A percentile compares a stretch with the other conserved stretches of the same genome.
These are phyloP conservation scores for Glaucopsyche alexis DNA, from an alignment of 2,888 invertebrate species.

Conservation along the genomic window DNA sequence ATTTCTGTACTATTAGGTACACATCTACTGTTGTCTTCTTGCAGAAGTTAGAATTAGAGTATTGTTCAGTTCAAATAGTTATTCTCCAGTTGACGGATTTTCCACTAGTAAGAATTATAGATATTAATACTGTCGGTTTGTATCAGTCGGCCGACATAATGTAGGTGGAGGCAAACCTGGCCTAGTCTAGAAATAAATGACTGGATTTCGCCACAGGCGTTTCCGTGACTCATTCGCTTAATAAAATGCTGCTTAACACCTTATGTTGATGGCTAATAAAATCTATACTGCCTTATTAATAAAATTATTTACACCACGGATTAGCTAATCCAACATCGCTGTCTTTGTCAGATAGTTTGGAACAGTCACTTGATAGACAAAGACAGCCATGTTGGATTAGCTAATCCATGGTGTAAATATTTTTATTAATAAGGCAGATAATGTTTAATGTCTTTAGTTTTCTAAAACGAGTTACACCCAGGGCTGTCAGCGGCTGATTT, in stretches of 20 bases:
- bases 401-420: no score
- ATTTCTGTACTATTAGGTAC: no score
- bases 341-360: no score
- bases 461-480: slow-evolving; percentile 22
- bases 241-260: slow-evolving; percentile 44
- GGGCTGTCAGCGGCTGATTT: neutral
- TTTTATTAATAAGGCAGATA: no score
- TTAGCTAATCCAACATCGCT: no score
- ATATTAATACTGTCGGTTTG: slow-evolving; percentile 58
- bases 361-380: no score
- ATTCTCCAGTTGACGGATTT: neutral
- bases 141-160: slow-evolving; percentile 53
- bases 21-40: no score
- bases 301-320: no score
- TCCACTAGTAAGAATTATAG: slow-evolving; percentile 39
- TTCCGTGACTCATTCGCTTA: slow-evolving; percentile 44
- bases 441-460: slow-evolving; percentile 24
- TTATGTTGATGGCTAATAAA: slow-evolving; percentile 39
- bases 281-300: no score
- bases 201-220: slow-evolving; percentile 47
- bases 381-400: no score
- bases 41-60: no score
- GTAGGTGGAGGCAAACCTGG: slow-evolving; percentile 41
- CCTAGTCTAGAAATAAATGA: slow-evolving; percentile 50
- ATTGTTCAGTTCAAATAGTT: neutral